Evolutionary conservation across 1,140 invertebrate genomes (phyloP).

Genomic region (Pygmarrhopalites habei): DNA sequence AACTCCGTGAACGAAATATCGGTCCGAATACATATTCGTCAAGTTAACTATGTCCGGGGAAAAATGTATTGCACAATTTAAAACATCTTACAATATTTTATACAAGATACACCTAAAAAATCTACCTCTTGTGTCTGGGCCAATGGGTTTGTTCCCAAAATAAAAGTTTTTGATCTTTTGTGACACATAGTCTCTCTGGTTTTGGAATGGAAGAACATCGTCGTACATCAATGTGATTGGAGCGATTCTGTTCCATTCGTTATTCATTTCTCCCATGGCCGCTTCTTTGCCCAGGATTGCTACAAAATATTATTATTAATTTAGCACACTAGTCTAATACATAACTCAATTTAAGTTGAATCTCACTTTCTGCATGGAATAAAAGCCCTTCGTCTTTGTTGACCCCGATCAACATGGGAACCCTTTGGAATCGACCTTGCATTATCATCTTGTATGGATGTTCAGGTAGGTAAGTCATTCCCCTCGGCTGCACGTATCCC

Average conservation of each 20-base stretch:
- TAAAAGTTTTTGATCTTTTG: slow-evolving; percentile 23
- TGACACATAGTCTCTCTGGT: slow-evolving; percentile 17
- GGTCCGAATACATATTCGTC: slow-evolving; percentile 30
- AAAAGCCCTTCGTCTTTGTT: slow-evolving; percentile 24
- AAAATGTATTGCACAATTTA: no score
- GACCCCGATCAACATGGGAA: slow-evolving; percentile 14
- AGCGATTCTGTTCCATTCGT: slow-evolving; percentile 24
- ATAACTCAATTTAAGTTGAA: no score
- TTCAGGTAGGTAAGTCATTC: slow-evolving; percentile 14
- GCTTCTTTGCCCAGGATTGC: slow-evolving; percentile 11
- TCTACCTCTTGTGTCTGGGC: background rate
- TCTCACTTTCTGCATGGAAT: background rate
- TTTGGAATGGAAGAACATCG: background rate
- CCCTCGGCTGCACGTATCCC: background rate
- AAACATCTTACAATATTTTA: no score
- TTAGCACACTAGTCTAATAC: no score
- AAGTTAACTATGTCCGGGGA: no score
- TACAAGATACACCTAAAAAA: no score
- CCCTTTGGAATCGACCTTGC: slow-evolving; percentile 16
- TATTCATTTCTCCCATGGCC: slow-evolving; percentile 20
- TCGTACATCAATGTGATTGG: slow-evolving; percentile 28
- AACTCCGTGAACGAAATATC: slow-evolving; percentile 22
- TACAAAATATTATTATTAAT: no score
- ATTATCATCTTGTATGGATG: slow-evolving; percentile 15
- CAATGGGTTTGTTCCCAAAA: slow-evolving; percentile 22